Evolutionary conservation across 2,797 vertebrate genomes (phyloP), one percentile per base, ranked within the genome.

Genomic region (Catamblyrhynchus diadema): DNA sequence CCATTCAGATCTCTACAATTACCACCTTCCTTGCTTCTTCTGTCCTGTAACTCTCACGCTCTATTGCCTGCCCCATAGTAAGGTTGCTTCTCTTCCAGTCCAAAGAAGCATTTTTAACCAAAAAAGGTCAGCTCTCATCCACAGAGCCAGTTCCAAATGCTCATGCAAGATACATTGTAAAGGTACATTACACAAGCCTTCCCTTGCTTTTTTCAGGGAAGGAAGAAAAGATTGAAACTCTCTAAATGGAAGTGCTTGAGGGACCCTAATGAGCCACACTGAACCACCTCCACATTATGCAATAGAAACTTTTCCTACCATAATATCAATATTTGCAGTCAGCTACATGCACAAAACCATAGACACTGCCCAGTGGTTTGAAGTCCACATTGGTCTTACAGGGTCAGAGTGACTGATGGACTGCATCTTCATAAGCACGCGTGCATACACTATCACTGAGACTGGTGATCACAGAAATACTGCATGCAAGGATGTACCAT

Each of bases 121-220:
- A 70, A 73, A 67, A 67, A 80, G 4, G 16, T 70, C 77, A 70
- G 18, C 33, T n/a, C 9, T 48, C 33, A 71, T 59, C 35, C 25
- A 74, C 45, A 33, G 12, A 72, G n/a, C 44, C 1, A 51, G 48
- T 32, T 88, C 54, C 39, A 42, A 2, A 1, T 10, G 15, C 17
- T 80, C 23, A 60, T 5, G 5, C 1, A 22, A 86, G 56, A 45
- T 11, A 73, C 0, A 0, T 1, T 7, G 47, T 25, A n/a, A 77
- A 83, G 5, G 47, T 23, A 66, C 18, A 27, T 20, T 44, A 59
- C 15, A 88, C 20, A 39, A 88, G 30, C 54, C 19, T 57, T 15
- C 23, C 30, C 35, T 20, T 61, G 18, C 23, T 74, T 28, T 56
- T 33, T 35, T 42, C 27, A 24, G 11, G 54, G 27, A 48, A 23